Evolutionary conservation across 1,140 invertebrate genomes (phyloP).

Genomic region (Eumaeus atala): DNA sequence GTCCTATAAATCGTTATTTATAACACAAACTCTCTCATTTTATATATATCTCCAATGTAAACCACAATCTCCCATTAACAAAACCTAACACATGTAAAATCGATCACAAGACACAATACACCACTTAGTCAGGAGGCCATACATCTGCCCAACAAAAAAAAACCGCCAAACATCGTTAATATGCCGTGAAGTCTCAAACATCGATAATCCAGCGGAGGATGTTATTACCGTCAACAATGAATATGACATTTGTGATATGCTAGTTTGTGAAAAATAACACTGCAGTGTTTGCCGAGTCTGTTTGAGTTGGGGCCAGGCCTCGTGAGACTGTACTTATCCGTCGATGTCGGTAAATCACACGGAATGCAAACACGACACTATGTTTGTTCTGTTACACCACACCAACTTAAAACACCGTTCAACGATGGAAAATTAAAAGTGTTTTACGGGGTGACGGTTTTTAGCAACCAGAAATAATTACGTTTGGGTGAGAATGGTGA

Average conservation of each 20-base stretch:
- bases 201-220: constrained; percentile 6
- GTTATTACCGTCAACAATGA: constrained; percentile 4
- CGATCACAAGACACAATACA: no score
- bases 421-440: constrained; percentile 2
- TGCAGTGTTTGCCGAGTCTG: constrained; percentile 33
- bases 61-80: no score
- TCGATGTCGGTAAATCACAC: constrained; percentile 51
- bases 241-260: constrained; percentile 4
- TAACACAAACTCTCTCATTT: no score
- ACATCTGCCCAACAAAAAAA: constrained; percentile 3
- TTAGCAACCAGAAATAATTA: no score
- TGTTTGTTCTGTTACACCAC: constrained; percentile 36
- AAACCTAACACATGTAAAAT: no score
- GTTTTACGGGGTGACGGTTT: no score
- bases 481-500: no score
- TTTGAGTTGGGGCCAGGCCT: constrained; percentile 45
- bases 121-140: background rate
- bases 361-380: constrained; percentile 43
- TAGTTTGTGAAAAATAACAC: constrained; percentile 15
- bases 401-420: constrained; percentile 14
- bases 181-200: constrained; percentile 2
- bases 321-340: constrained; percentile 42
- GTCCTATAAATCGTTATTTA: no score
- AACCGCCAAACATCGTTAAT: background rate
- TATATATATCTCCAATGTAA: no score